Evolutionary conservation across 1,140 invertebrate genomes (phyloP).

Genomic region (Pectinophora gossypiella): DNA sequence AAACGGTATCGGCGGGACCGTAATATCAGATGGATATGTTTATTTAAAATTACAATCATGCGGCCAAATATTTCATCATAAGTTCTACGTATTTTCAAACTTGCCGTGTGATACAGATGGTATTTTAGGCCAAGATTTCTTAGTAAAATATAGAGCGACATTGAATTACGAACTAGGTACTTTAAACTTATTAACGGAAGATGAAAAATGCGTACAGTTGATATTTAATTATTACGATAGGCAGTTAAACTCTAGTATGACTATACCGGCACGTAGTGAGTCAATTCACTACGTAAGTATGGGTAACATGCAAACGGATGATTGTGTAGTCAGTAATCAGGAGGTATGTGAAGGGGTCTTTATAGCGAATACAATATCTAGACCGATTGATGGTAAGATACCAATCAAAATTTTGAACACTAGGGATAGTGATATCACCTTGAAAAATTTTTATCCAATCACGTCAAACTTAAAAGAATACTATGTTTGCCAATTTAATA

Average conservation of each 20-base stretch:
- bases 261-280: neutral
- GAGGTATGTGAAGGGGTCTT: constrained; percentile 3
- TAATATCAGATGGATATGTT: no score
- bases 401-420: constrained; percentile 6
- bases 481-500: neutral
- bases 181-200: neutral
- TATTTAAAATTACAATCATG: no score
- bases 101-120: no score
- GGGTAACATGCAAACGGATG: neutral
- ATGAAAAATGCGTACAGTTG: neutral
- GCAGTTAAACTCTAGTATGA: neutral
- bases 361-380: constrained; percentile 3
- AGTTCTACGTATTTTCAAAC: no score
- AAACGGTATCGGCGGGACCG: no score
- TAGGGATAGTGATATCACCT: neutral
- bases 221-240: neutral
- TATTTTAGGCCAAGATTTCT: no score
- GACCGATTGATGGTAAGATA: neutral
- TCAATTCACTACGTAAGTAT: neutral
- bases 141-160: no score
- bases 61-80: no score
- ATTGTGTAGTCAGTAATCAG: neutral
- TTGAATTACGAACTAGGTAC: no score
- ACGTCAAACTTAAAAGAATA: neutral
- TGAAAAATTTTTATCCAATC: neutral